Percentiles rank a stretch among this genome's conserved stretches.
phyloP scores from a whole-genome alignment of 2,888 invertebrate species.

The Bombylius major region DNA sequence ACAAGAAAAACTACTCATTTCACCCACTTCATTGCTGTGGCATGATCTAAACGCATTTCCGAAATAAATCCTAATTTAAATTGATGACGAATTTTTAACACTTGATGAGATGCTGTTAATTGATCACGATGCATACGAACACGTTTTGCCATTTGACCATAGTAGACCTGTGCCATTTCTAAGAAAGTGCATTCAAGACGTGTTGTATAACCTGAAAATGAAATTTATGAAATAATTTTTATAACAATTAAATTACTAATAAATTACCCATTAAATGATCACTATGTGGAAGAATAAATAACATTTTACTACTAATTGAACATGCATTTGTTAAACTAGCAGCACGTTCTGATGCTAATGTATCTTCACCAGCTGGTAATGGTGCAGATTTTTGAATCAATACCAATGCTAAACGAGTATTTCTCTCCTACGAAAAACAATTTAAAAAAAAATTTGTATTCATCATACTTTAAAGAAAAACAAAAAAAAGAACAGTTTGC shows the following conservation, averaged over 20 bases:
- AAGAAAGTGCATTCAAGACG: slow-evolving; percentile 88
- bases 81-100: slow-evolving; percentile 87
- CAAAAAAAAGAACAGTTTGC: not conserved
- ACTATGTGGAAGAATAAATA: slow-evolving; percentile 84
- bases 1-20: not conserved
- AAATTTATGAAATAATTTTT: not conserved
- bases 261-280: slow-evolving; percentile 60
- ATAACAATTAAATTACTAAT: not conserved
- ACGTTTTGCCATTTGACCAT: slow-evolving; percentile 74
- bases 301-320: slow-evolving; percentile 78
- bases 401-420: slow-evolving; percentile 71
- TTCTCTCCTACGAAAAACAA: slow-evolving; percentile 24
- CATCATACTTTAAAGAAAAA: not conserved
- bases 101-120: slow-evolving; percentile 79
- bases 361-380: slow-evolving; percentile 66
- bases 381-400: slow-evolving; percentile 77
- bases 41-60: slow-evolving; percentile 83
- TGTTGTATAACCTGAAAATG: slow-evolving; percentile 41
- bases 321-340: slow-evolving; percentile 83
- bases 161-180: slow-evolving; percentile 86
- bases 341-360: slow-evolving; percentile 77
- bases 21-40: slow-evolving; percentile 62
- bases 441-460: not conserved
- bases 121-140: slow-evolving; percentile 83
- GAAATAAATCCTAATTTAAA: slow-evolving; percentile 94